Conservation (phyloP, 2,113 vertebrate species). For the Dolichallabes microphthalmus region DNA sequence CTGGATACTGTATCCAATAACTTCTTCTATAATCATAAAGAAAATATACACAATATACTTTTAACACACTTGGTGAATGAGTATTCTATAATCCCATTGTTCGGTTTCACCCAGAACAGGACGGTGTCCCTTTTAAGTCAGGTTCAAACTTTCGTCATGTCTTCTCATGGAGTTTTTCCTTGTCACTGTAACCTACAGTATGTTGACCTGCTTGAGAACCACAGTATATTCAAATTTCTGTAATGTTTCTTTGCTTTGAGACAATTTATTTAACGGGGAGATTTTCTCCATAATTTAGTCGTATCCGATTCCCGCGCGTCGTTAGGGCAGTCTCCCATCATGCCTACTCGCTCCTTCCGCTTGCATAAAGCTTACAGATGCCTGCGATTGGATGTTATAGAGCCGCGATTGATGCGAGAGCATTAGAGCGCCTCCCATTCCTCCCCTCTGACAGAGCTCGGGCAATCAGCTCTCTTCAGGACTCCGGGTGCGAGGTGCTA, state of each 20-base stretch:
- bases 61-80: neutral
- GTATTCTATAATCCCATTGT: neutral
- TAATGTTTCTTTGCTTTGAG: neutral
- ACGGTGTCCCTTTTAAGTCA: neutral
- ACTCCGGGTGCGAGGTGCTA: too few relatives aligned
- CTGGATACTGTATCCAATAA: neutral
- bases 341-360: too few relatives aligned
- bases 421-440: too few relatives aligned
- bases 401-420: too few relatives aligned
- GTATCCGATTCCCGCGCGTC: too few relatives aligned
- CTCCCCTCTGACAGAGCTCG: too few relatives aligned
- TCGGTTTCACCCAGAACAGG: neutral
- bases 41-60: neutral
- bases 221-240: neutral
- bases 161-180: neutral
- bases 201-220: neutral
- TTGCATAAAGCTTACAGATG: too few relatives aligned
- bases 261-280: too few relatives aligned
- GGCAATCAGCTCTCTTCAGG: too few relatives aligned
- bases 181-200: neutral
- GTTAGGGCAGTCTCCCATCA: too few relatives aligned
- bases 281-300: too few relatives aligned
- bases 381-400: too few relatives aligned
- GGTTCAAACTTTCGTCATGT: neutral
- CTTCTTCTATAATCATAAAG: neutral